Conservation (phyloP, 2,888 invertebrate species). For the Sphinx pinastri region DNA sequence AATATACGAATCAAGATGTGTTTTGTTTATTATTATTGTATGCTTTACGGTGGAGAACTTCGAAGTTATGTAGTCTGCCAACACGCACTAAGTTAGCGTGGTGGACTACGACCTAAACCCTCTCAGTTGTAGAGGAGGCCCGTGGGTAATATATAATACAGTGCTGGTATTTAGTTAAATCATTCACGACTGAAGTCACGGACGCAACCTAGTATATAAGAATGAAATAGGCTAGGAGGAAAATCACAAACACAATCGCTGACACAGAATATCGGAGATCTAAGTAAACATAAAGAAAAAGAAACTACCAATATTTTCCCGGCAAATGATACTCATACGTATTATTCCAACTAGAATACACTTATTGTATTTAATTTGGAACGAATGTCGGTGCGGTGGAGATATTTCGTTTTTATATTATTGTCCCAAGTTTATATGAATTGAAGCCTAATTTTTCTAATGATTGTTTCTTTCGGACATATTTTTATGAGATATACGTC, state of each 20-base stretch:
- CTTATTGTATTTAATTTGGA: conserved; percentile 17
- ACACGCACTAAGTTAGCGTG: no score
- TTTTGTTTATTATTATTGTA: no score
- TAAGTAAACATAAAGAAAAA: conserved; percentile 12
- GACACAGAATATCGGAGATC: conserved; percentile 5
- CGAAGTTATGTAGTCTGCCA: no score
- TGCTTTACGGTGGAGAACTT: no score
- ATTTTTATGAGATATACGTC: no score
- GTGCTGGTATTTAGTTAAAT: no score
- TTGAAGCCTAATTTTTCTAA: neutral
- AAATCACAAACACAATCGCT: conserved; percentile 10
- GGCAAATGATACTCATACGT: conserved; percentile 19
- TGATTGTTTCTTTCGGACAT: no score
- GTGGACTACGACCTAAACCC: no score
- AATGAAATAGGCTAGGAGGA: conserved; percentile 4
- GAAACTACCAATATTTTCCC: conserved; percentile 23
- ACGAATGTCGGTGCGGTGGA: neutral
- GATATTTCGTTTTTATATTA: neutral
- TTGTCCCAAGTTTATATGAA: neutral
- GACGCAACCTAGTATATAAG: neutral
- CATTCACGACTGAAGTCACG: no score
- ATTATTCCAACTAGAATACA: conserved; percentile 21
- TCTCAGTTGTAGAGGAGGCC: no score
- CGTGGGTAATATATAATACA: no score
- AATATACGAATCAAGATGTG: no score